Conservation (phyloP, 2,113 vertebrate species). For the Clarias gariepinus region DNA sequence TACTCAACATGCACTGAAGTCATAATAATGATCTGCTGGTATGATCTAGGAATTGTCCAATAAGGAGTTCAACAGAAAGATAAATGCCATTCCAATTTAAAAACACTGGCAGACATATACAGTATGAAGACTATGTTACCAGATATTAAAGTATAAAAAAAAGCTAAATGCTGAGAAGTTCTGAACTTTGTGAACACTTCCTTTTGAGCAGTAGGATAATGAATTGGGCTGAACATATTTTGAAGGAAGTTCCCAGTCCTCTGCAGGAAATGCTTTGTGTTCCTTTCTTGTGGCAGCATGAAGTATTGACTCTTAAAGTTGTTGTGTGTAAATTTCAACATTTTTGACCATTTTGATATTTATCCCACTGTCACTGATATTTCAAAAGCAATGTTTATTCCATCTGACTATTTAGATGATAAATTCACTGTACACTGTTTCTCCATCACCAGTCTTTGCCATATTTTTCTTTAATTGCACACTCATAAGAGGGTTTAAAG, state of each 20-base stretch:
- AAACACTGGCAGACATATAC: conserved; percentile 70
- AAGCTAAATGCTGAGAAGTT: conserved; percentile 61
- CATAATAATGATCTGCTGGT: not conserved
- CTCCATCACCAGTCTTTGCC: not conserved
- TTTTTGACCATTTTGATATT: not conserved
- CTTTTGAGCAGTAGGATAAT: conserved; percentile 59
- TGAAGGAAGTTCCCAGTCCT: conserved; percentile 32
- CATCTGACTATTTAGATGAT: not conserved
- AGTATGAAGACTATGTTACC: conserved; percentile 53
- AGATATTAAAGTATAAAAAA: conserved; percentile 55
- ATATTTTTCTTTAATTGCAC: too few relatives aligned
- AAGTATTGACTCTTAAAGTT: not conserved
- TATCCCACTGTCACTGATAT: not conserved
- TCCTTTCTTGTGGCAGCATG: conserved; percentile 3
- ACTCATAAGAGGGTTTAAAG: too few relatives aligned
- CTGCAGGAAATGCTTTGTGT: not conserved
- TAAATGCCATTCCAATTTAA: not conserved
- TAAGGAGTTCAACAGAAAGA: not conserved
- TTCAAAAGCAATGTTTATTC: not conserved
- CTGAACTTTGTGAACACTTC: conserved; percentile 60
- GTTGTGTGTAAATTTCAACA: not conserved
- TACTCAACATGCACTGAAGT: not conserved
- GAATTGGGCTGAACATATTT: conserved; percentile 52
- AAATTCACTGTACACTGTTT: not conserved
- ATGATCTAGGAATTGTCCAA: not conserved